These are phyloP conservation scores for Drosophila emarginata DNA, from an alignment of 2,888 invertebrate genomes.

Conservation along the genomic window DNA sequence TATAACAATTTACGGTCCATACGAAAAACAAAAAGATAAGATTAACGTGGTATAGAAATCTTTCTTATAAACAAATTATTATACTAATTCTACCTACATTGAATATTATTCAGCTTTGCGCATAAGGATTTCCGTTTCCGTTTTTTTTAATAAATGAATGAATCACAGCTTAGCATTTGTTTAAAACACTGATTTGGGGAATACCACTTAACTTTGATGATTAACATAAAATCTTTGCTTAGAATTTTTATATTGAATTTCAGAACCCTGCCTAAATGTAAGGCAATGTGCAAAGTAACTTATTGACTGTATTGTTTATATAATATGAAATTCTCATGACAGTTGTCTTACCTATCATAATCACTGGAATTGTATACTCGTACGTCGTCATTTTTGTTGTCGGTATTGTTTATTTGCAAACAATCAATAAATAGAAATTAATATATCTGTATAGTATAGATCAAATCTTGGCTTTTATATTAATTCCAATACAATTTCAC, in stretches of 20 bases:
- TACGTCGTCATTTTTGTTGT: not conserved
- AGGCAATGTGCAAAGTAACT: not conserved
- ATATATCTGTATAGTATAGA: not conserved
- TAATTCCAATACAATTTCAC: not conserved
- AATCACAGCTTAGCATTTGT: no score
- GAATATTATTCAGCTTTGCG: no score
- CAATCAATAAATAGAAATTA: not conserved
- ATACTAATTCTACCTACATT: no score
- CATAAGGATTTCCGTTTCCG: no score
- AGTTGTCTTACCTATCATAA: constrained; percentile 55
- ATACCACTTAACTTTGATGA: not conserved
- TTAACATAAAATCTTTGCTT: not conserved
- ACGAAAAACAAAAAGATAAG: not conserved
- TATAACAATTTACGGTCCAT: constrained; percentile 2
- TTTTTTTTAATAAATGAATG: no score
- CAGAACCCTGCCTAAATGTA: no score
- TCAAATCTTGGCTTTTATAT: not conserved
- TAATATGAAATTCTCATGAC: constrained; percentile 5
- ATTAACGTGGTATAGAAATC: not conserved
- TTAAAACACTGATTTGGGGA: not conserved
- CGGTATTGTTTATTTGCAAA: not conserved
- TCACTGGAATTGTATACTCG: constrained; percentile 44
- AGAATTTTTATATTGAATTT: no score
- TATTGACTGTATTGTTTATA: not conserved
- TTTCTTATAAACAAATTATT: no score